Base-by-base conservation (phyloP, 2,113 vertebrate species). In the Passerina amoena region DNA sequence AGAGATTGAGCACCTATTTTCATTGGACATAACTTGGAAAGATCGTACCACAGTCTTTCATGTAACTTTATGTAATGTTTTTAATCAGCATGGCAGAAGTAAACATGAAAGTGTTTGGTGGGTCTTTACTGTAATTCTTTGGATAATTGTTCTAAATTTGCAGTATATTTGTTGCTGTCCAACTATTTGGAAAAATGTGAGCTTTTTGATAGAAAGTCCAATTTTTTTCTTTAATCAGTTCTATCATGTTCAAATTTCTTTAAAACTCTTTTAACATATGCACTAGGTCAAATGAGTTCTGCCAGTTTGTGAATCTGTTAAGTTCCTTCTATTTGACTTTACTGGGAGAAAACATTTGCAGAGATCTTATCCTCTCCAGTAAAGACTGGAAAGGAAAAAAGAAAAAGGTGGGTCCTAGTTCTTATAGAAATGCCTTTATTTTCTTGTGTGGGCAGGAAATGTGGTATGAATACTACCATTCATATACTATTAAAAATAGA, bases 341-440 rank as follows among this genome's bases (percentile, higher is more conserved):
- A 53, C 5, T 47, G 38, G 4, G 40, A 76, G 38, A 82, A 92
- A 82, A 24, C 14, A 75, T 56, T 84, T 86, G 14, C 2, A 9
- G 44, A 60, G 6, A 56, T 57, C n/a, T 76, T 44, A 69, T 57
- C n/a, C 31, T 85, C 71, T 56, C 11, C 1, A 4, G 21, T 79
- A 79, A 78, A 71, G 35, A 51, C 30, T 47, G 37, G 56, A 75
- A 57, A 53, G 23, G 13, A 38, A 76, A 68, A 64, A 68, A 51
- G 8, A 28, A 78, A 80, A 82, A 79, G 13, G 15, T 0, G 0
- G 9, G 9, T 60, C 27, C 44, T 64, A 12, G 13, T n/a, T 78
- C 30, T 72, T 76, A 22, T 10, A 59, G 54, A 80, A 93, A 80
- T 86, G 57, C 24, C 33, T 96, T 88, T 88, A 63, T 94, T 76